A percentile compares a stretch with the other conserved stretches of the same genome.
These are phyloP conservation scores for Drosophila pectinifera DNA, from an alignment of 1,140 invertebrate genomes.

Conservation along the genomic window DNA sequence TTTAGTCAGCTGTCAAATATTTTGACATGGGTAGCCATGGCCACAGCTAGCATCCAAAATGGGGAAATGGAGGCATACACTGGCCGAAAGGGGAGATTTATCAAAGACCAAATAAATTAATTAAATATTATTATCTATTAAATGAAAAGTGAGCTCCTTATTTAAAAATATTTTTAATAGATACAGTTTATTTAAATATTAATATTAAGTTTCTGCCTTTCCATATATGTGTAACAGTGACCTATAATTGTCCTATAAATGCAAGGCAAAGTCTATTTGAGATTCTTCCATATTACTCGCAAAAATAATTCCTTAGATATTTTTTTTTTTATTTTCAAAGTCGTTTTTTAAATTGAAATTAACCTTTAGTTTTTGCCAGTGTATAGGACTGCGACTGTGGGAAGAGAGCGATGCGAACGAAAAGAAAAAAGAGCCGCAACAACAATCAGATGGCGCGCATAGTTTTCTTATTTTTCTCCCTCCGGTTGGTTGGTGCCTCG, in stretches of 20 bases:
- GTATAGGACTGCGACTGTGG: conserved; percentile 58
- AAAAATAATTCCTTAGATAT: too few relatives aligned
- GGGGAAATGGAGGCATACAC: conserved; percentile 27
- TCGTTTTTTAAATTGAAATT: not conserved
- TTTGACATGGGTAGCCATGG: conserved; percentile 84
- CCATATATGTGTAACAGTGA: too few relatives aligned
- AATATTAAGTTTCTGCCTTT: too few relatives aligned
- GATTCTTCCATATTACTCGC: too few relatives aligned
- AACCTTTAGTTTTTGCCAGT: not conserved
- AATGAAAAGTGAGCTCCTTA: too few relatives aligned
- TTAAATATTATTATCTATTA: too few relatives aligned
- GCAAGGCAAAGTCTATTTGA: too few relatives aligned
- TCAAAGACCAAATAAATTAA: too few relatives aligned
- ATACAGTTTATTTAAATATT: too few relatives aligned
- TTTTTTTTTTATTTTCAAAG: too few relatives aligned
- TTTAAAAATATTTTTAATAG: too few relatives aligned
- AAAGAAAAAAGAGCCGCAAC: conserved; percentile 31
- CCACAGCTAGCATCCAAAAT: conserved; percentile 70
- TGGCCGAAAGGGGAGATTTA: not conserved
- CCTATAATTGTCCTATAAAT: too few relatives aligned
- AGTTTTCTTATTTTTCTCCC: conserved; percentile 29
- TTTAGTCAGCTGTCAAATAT: conserved; percentile 85
- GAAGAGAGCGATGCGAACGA: conserved; percentile 31
- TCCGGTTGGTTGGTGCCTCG: conserved; percentile 22
- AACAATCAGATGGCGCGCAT: conserved; percentile 40